Evolutionary conservation across 2,888 invertebrate species (phyloP).

Genomic region (Crioceris asparagi): DNA sequence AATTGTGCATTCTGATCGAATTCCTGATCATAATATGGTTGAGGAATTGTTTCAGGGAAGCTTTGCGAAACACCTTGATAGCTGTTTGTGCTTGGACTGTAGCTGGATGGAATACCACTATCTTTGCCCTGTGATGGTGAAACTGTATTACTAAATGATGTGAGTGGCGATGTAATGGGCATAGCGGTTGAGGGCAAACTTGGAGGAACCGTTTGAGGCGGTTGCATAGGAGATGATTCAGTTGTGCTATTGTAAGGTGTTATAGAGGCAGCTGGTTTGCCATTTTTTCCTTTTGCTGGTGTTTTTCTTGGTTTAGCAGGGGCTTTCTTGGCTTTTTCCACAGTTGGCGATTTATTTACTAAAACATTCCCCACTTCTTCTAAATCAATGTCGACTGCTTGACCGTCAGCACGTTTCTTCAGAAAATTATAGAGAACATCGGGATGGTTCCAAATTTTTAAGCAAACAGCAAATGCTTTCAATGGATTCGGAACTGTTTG

Average conservation of each 20-base stretch:
- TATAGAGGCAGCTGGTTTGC: conserved; percentile 46
- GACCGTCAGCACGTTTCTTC: conserved; percentile 68
- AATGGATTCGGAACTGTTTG: conserved; percentile 88
- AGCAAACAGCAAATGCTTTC: conserved; percentile 96
- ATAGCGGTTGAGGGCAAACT: conserved; percentile 4
- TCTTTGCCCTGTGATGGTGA: conserved; percentile 12
- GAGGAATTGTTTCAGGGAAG: conserved; percentile 21
- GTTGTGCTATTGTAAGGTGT: conserved; percentile 36
- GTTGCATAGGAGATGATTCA: conserved; percentile 16
- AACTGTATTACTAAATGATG: conserved; percentile 17
- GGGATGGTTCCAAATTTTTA: conserved; percentile 96
- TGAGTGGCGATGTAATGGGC: conserved; percentile 8
- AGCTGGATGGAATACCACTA: conserved; percentile 11
- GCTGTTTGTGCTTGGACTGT: conserved; percentile 15
- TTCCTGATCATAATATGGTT: conserved; percentile 21
- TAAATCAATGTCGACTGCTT: conserved; percentile 68
- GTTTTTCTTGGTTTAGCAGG: conserved; percentile 37
- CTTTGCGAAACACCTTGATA: conserved; percentile 21
- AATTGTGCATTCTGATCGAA: conserved; percentile 23
- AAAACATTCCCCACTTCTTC: conserved; percentile 53
- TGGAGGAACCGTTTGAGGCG: conserved; percentile 8
- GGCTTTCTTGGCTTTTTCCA: conserved; percentile 26
- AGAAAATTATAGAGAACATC: conserved; percentile 84
- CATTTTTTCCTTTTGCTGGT: conserved; percentile 34
- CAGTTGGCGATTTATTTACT: conserved; percentile 26